These are phyloP conservation scores for Hydrozoanthus tunicans DNA, from an alignment of 64 coral and sea anemone species.

Conservation along the genomic window DNA sequence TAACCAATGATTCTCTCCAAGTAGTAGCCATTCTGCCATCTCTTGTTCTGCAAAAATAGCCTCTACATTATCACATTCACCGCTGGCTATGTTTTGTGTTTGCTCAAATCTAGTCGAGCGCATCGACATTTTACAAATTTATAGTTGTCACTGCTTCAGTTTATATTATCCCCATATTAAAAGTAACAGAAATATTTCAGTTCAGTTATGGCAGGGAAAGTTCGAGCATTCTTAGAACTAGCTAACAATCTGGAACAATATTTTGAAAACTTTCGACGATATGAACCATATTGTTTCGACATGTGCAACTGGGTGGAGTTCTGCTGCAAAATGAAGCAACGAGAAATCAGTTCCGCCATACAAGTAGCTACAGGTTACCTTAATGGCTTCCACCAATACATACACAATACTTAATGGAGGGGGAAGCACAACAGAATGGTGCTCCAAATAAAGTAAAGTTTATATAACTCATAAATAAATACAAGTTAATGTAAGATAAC, in stretches of 20 bases:
- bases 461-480: conserved; percentile 54
- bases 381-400: conserved; percentile 22
- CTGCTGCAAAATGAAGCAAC: conserved; percentile 37
- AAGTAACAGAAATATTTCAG: neutral
- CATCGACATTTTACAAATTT: too few relatives aligned
- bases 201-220: neutral
- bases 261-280: neutral
- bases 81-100: too few relatives aligned
- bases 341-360: conserved; percentile 16
- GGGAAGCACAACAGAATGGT: conserved; percentile 44
- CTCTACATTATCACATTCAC: neutral
- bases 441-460: conserved; percentile 59
- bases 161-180: too few relatives aligned
- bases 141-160: too few relatives aligned
- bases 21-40: neutral
- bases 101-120: too few relatives aligned
- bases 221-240: neutral
- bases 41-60: conserved; percentile 2
- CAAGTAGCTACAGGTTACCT: conserved; percentile 18
- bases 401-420: conserved; percentile 27
- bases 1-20: neutral
- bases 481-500: conserved; percentile 42
- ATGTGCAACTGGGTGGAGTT: conserved; percentile 1
- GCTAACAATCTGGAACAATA: neutral
- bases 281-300: neutral